A percentile compares a stretch with the other conserved stretches of the same genome.
Evolutionary conservation across 2,888 invertebrate species (phyloP).

Genomic region (Mycalesis mineus): DNA sequence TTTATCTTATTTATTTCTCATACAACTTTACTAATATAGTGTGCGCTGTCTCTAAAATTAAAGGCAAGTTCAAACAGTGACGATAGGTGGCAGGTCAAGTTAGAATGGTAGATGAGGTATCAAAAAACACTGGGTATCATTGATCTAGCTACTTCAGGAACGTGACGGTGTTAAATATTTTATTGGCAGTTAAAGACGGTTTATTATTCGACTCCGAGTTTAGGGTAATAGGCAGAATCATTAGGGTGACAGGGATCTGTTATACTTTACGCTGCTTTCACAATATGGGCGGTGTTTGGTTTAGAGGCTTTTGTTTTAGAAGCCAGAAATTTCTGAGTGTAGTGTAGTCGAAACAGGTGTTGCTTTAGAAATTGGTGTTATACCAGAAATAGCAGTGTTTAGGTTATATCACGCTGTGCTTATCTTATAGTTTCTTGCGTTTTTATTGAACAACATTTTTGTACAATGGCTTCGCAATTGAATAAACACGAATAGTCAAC

Average conservation of each 20-base stretch:
- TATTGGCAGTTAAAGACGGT: constrained; percentile 69
- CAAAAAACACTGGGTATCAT: constrained; percentile 58
- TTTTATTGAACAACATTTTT: too few species aligned
- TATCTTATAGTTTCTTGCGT: too few species aligned
- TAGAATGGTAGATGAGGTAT: constrained; percentile 40
- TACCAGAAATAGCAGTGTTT: neutral
- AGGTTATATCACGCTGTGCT: too few species aligned
- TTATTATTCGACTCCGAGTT: constrained; percentile 66
- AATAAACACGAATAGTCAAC: too few species aligned
- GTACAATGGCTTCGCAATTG: too few species aligned
- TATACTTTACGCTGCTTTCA: constrained; percentile 38
- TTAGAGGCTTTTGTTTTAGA: constrained; percentile 4
- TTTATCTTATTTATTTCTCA: too few species aligned
- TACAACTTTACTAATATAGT: too few species aligned
- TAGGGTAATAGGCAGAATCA: constrained; percentile 70
- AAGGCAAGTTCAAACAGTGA: neutral
- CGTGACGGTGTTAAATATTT: constrained; percentile 69
- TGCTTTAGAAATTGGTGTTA: neutral
- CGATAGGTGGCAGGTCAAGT: constrained; percentile 31
- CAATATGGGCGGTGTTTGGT: constrained; percentile 10
- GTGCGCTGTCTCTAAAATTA: constrained; percentile 1
- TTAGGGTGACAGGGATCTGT: constrained; percentile 56
- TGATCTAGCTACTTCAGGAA: constrained; percentile 57
- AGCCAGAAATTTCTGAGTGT: neutral
- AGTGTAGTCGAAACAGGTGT: neutral